Percentiles rank a stretch among this genome's conserved stretches.
These are phyloP conservation scores for Chaetoderma sp. DNA, from an alignment of 2,888 invertebrate genomes.

Conservation along the genomic window DNA sequence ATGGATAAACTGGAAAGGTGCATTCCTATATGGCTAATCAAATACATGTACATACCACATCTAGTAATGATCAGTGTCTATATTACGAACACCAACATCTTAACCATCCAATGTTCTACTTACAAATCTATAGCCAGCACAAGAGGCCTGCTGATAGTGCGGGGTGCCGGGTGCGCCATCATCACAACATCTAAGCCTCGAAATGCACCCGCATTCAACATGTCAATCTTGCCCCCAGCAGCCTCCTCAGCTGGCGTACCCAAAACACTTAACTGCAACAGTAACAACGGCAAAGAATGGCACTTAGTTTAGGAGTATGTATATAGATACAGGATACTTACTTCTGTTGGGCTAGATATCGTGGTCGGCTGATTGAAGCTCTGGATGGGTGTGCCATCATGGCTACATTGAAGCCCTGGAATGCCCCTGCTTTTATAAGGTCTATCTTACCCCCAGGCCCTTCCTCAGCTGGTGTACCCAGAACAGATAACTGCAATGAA, in stretches of 20 bases:
- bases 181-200: slow-evolving; percentile 34
- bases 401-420: slow-evolving; percentile 34
- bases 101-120: too few species aligned
- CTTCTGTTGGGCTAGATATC: not conserved
- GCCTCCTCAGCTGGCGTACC: slow-evolving; percentile 45
- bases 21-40: too few species aligned
- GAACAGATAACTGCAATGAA: slow-evolving; percentile 31
- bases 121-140: not conserved
- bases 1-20: too few species aligned
- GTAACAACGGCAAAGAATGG: not conserved
- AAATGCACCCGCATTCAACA: slow-evolving; percentile 38
- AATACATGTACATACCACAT: too few species aligned
- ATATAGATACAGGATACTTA: not conserved
- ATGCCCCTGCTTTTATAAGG: slow-evolving; percentile 35
- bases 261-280: slow-evolving; percentile 35
- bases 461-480: slow-evolving; percentile 45
- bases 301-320: not conserved
- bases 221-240: slow-evolving; percentile 39
- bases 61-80: too few species aligned
- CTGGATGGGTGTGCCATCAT: slow-evolving; percentile 41
- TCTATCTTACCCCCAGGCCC: slow-evolving; percentile 40
- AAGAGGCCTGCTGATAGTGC: not conserved
- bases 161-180: slow-evolving; percentile 38
- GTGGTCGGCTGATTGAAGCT: not conserved
- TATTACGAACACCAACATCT: too few species aligned